Percentiles rank a stretch among this genome's conserved stretches.
phyloP scores from a whole-genome alignment of 1,140 invertebrate species.

The Zaprionus ornatus region DNA sequence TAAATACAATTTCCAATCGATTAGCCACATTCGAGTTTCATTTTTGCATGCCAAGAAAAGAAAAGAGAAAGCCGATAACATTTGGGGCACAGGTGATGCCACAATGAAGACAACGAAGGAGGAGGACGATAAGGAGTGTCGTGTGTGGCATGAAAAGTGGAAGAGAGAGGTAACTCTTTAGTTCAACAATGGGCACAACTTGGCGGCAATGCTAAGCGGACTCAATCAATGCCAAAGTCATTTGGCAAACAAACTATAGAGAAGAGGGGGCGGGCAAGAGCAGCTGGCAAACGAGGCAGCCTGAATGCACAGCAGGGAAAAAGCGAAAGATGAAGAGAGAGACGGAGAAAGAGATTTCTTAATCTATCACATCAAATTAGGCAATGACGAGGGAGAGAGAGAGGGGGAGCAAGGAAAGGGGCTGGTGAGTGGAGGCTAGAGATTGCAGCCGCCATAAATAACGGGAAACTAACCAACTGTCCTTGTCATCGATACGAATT shows the following conservation, averaged over 20 bases:
- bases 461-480: constrained; percentile 14
- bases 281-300: background rate
- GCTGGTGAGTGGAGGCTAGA: background rate
- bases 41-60: background rate
- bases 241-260: constrained; percentile 32
- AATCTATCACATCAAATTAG: constrained; percentile 1
- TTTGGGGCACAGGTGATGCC: background rate
- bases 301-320: background rate
- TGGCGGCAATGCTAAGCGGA: constrained; percentile 21
- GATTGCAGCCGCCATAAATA: background rate
- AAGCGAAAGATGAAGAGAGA: background rate
- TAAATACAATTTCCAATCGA: background rate
- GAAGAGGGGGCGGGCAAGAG: background rate
- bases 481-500: constrained; percentile 23
- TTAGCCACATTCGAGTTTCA: background rate
- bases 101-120: background rate
- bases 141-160: background rate
- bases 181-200: background rate
- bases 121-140: background rate
- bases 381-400: background rate
- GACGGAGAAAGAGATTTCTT: background rate
- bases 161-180: background rate
- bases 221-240: constrained; percentile 34
- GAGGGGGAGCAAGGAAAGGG: background rate
- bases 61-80: background rate